Evolutionary conservation across 2,888 invertebrate genomes (phyloP), one percentile per base, ranked within the genome.

Genomic region (Drosophila niveifrons): DNA sequence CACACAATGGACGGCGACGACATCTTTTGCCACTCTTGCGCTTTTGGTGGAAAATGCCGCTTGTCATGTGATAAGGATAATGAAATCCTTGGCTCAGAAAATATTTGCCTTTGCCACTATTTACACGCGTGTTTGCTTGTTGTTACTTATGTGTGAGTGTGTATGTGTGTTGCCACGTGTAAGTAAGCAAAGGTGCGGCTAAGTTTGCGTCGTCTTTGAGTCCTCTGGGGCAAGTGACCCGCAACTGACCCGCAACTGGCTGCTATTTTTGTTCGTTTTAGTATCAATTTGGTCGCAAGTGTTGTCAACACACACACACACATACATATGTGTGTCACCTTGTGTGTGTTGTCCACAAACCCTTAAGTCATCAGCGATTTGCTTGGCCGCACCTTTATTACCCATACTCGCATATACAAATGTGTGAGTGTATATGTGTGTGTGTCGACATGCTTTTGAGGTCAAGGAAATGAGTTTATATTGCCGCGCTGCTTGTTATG

Each of bases 61-160:
- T 62, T 77, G 74, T 75, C 73, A 75, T 75, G 80, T 88, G 90
- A 90, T 91, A 91, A 90, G 85, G 90, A 90, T 91, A 91, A 91
- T 91, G 90, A 90, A 91, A 90, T 91, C 90, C 91, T 91, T 91
- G 83, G 78, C 85, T 79, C 75, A 83, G 83, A 86, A 90, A 83
- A 83, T 91, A 90, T 90, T 90, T 88, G 80, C 88, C 70, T 78
- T 47, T 76, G 70, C 50, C 55, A 75, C 73, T 78, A 88, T 88
- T 86, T 85, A 72, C 83, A 72, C 57, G 36, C 41, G 39, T 36
- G 43, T 50, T 17, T 46, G 9, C 23, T 13, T 55, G 31, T 47
- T 17, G 57, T 13, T 47, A 17, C 51, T 15, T 50, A 43, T 52
- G 28, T 59, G 59, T 52, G 13, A 23, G 23, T 50, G 18, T 51